phyloP scores from a whole-genome alignment of 2,888 invertebrate species.

The Entomobrya proxima region DNA sequence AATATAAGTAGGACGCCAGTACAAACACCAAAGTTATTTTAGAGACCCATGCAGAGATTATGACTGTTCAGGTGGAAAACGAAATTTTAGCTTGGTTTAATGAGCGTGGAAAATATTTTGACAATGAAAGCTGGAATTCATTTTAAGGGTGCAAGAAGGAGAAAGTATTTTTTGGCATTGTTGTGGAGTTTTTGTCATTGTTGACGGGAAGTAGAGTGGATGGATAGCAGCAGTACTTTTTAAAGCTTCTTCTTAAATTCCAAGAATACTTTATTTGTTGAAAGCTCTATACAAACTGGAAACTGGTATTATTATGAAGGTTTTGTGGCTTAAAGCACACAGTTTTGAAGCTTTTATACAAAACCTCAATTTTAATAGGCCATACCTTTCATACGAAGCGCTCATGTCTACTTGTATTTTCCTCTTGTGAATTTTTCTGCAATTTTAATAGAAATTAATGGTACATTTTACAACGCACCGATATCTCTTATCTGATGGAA shows the following conservation, averaged over 20 bases:
- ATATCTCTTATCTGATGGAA: no score
- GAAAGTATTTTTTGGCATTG: not conserved
- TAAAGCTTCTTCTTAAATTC: not conserved
- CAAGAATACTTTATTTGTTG: not conserved
- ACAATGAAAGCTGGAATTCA: no score
- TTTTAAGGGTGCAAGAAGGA: no score
- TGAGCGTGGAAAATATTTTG: not conserved
- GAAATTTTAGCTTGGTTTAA: not conserved
- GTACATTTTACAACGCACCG: not conserved
- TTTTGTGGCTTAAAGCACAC: no score
- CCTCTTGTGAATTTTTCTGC: slow-evolving; percentile 13
- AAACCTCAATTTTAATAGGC: no score
- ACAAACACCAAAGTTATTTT: not conserved
- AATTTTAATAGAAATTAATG: slow-evolving; percentile 9
- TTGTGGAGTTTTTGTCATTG: not conserved
- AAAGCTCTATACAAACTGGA: no score
- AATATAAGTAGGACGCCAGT: not conserved
- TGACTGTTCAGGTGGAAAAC: not conserved
- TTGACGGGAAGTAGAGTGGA: not conserved
- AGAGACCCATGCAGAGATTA: not conserved
- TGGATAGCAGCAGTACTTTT: no score
- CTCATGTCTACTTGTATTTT: not conserved
- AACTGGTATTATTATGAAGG: no score
- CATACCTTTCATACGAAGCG: no score
- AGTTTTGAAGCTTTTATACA: no score